These are phyloP conservation scores for Agapetus fuscipes DNA, from an alignment of 2,888 invertebrate genomes.

Conservation along the genomic window DNA sequence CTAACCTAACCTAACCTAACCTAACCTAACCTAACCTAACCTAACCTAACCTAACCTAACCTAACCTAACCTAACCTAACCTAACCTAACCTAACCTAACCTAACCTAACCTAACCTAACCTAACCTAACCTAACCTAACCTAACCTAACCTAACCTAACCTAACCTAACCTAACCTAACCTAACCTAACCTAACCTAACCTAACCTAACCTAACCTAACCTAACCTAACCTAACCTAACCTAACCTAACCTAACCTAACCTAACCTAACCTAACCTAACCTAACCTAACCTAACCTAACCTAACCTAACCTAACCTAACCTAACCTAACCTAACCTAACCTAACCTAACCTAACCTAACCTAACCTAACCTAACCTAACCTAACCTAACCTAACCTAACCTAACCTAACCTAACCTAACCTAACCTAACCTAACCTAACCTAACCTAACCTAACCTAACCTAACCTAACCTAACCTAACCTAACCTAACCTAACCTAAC, in stretches of 20 bases:
- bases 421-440: no score
- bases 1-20: conserved; percentile 19
- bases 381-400: no score
- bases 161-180: conserved; percentile 6
- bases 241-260: conserved; percentile 11
- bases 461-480: no score
- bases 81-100: conserved; percentile 17
- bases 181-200: conserved; percentile 5
- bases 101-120: conserved; percentile 16
- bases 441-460: no score
- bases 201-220: conserved; percentile 6
- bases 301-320: conserved; percentile 13
- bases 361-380: no score
- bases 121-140: conserved; percentile 12
- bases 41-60: conserved; percentile 15
- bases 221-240: conserved; percentile 6
- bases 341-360: conserved; percentile 6
- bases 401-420: no score
- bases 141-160: conserved; percentile 6
- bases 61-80: conserved; percentile 16
- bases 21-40: conserved; percentile 18
- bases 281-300: conserved; percentile 9
- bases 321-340: conserved; percentile 6
- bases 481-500: no score
- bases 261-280: conserved; percentile 13